Base-by-base conservation (phyloP, 2,113 vertebrate species). In the Indicator indicator region DNA sequence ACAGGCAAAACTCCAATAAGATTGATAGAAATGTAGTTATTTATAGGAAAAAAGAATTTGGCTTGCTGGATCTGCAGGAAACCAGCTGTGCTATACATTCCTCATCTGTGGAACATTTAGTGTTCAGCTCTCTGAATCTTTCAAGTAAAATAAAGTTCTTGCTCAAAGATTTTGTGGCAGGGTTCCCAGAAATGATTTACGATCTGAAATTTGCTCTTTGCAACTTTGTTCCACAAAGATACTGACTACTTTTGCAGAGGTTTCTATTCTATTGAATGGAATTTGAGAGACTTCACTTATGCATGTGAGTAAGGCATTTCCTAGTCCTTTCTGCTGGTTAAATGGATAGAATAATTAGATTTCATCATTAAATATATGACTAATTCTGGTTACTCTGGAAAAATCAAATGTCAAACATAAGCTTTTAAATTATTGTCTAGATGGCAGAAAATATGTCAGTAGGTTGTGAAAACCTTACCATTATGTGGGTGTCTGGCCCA, bases 111-210 rank as follows among this genome's bases (percentile, higher is more conserved):
- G 69, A 86, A 85, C 30, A 20, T 42, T 58, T 74, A 75, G 60
- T 74, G 26, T 32, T 80, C 26, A 56, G 17, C 17, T n/a, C n/a
- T 70, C 58, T 64, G 32, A 83, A 19, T 63, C 44, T 91, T 75
- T 91, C 26, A 74, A 89, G 80, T 77, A 74, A 83, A 93, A 59
- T 63, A 6, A 78, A 75, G 32, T 62, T 55, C 62, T 88, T 83
- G 38, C 55, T 79, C 16, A 12, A 88, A 78, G 50, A 32, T 90
- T 91, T 86, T 71, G n/a, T 86, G 73, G 78, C 84, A 86, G 42
- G 56, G 83, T 75, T 93, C 88, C 40, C 73, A 83, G 86, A 93
- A 83, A 73, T 27, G 20, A 46, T 81, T 95, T 88, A 18, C 58
- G 33, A 2, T 69, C 28, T 68, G 86, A 74, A 60, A 83, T 67